Evolutionary conservation across 1,140 invertebrate genomes (phyloP).

Genomic region (Lasioglossum albipes): DNA sequence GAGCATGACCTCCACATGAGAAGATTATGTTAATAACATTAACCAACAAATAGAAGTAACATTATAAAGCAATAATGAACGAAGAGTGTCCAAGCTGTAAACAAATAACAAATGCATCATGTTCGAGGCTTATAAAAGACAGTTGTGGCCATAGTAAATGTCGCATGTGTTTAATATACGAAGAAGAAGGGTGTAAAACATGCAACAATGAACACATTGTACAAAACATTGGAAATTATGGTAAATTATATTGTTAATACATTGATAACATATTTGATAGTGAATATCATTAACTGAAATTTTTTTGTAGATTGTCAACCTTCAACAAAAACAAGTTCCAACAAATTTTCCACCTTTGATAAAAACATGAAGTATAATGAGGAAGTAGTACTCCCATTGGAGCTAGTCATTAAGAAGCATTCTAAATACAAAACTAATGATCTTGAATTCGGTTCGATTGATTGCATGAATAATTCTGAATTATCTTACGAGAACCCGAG

Average conservation of each 20-base stretch:
- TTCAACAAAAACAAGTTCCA: not conserved
- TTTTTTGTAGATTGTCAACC: slow-evolving; percentile 24
- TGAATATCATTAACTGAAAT: slow-evolving; percentile 6
- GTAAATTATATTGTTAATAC: slow-evolving; percentile 45
- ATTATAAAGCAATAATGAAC: slow-evolving; percentile 54
- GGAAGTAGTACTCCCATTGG: slow-evolving; percentile 56
- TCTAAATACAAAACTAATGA: slow-evolving; percentile 37
- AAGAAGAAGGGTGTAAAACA: slow-evolving; percentile 74
- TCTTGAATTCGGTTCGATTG: slow-evolving; percentile 1
- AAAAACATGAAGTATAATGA: slow-evolving; percentile 20
- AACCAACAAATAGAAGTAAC: not conserved
- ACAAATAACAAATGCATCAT: slow-evolving; percentile 68
- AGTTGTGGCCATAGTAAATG: slow-evolving; percentile 76
- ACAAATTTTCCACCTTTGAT: not conserved
- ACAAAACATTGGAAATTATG: slow-evolving; percentile 51
- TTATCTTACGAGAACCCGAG: slow-evolving; percentile 5
- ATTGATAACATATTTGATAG: not conserved
- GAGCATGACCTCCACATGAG: not conserved
- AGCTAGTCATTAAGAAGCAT: slow-evolving; percentile 65
- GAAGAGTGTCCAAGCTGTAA: slow-evolving; percentile 74
- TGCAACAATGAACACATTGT: slow-evolving; percentile 58
- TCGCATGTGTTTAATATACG: slow-evolving; percentile 74
- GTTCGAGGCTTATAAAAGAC: slow-evolving; percentile 72
- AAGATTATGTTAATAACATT: not conserved
- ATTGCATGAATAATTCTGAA: not conserved